Conservation (phyloP, 2,113 vertebrate species). For the Herpailurus yagouaroundi region DNA sequence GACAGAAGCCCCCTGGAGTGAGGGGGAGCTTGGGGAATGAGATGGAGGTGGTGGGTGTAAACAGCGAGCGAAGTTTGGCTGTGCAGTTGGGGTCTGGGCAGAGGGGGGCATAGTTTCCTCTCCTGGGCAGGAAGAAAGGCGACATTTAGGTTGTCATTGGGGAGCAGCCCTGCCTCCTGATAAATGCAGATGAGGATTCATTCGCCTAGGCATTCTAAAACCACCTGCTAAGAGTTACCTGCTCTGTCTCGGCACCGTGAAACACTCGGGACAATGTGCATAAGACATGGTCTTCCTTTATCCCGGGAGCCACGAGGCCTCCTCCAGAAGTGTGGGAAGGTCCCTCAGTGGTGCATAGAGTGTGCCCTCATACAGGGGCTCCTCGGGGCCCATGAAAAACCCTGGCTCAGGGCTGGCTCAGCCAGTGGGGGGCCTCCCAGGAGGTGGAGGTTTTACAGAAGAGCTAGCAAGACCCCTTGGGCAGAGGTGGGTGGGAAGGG, state of each 20-base stretch:
- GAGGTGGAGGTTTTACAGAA: background rate
- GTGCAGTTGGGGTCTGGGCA: background rate
- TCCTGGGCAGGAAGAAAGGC: background rate
- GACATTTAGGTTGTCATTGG: background rate
- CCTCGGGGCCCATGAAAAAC: background rate
- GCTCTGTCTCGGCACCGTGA: background rate
- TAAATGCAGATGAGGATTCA: background rate
- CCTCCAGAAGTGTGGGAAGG: background rate
- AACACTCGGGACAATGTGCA: background rate
- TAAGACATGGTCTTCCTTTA: fast-evolving
- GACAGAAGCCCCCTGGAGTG: background rate
- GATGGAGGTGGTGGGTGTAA: background rate
- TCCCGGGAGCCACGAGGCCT: background rate
- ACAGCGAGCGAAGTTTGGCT: background rate
- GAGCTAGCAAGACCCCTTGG: background rate
- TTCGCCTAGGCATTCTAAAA: background rate
- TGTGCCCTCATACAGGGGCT: background rate
- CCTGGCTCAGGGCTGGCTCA: background rate
- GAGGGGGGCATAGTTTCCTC: background rate
- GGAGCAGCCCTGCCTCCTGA: background rate
- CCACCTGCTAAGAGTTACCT: background rate
- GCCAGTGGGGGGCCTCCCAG: background rate
- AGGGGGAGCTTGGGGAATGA: too few species aligned
- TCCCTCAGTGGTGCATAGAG: too few species aligned
- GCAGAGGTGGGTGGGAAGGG: background rate